Evolutionary conservation across 2,113 vertebrate species (phyloP), one percentile per base, ranked within the genome.

Genomic region (Dendropsophus ebraccatus): DNA sequence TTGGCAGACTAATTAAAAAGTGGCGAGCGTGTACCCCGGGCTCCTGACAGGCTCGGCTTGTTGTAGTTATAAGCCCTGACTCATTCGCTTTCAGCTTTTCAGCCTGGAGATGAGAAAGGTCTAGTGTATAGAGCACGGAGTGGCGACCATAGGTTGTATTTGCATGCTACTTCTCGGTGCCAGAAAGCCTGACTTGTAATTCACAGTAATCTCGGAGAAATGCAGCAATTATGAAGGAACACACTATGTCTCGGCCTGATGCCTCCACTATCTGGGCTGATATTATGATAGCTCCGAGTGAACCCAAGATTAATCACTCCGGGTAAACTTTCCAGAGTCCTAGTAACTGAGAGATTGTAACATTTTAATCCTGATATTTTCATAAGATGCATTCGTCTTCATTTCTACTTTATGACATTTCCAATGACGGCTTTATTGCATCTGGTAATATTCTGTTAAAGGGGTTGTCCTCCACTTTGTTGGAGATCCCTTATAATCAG

Each of bases 71-170:
- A 75, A 83, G 54, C 7, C 52, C 56, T 58, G 62, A 60, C 35
- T 58, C 67, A 52, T 65, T 32, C 35, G 67, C 5, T 83, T 41
- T 41, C 19, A 45, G 16, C 4, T 6, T 25, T 47, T 3, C 32
- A 45, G 69, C 32, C n/a, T 37, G 35, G 70, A 35, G 28, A 56
- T 81, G 35, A 65, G 19, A 81, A 47, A 81, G 78, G 32, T 65
- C 78, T 21, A 83, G 81, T 72, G 81, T 83, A 83, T 35, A 23
- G 49, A 54, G 81, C 81, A 83, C 81, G 65, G 11, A 83, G 67
- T n/a, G 81, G 67, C 45, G 17, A 83, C 81, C 52, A 83, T 54
- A 56, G 67, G 49, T 54, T n/a, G 49, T 54, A 72, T 83, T 83
- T 72, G 67, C 65, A 83, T 83, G 65, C 49, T 35, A 37, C 10